Evolutionary conservation across 2,113 vertebrate genomes (phyloP), one percentile per base, ranked within the genome.

Genomic region (Proterorhinus semilunaris): DNA sequence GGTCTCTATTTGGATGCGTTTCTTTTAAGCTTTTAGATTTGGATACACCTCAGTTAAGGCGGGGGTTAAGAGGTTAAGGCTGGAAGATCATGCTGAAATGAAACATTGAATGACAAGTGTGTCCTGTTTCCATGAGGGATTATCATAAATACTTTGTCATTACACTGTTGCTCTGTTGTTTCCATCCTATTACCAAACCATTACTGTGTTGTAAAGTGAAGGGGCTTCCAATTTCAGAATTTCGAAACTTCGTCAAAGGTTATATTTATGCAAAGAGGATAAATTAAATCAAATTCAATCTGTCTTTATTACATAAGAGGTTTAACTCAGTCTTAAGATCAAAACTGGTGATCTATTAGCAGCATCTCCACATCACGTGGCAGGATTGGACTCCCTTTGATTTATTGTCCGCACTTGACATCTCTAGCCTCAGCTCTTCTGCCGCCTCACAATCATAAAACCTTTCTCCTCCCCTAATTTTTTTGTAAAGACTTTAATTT

Each of bases 401-500:
- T 10, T 17, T 6, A 52, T 59, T 67, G 49, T 63, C 50, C 62
- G 71, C 6, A 48, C 83, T 84, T 84, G 68, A 82, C 74, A 83
- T 85, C 69, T 81, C 72, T 69, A 69, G 75, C 74, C 65, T 69
- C 47, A 54, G 74, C 80, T 74, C 63, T 45, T 80, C 36, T 5
- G 66, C 58, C 75, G 66, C 69, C 4, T 51, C 63, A 17, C 62
- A 79, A 80, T 85, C 79, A 57, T 70, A 78, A 83, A 84, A 79
- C 75, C 74, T 73, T 86, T 79, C 81, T 81, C 78, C 70, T 79
- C 74, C 82, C 83, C 61, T 81, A 88, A 86, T 88, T 90, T 87
- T 59, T 92, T 89, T 86, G 89, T 90, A 88, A 91, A 90, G 87
- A 89, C 84, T 90, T 89, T 88, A 87, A 93, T 92, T 91, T 91